Base-by-base conservation (phyloP, 2,888 invertebrate species). In the Eurytoma californica region DNA sequence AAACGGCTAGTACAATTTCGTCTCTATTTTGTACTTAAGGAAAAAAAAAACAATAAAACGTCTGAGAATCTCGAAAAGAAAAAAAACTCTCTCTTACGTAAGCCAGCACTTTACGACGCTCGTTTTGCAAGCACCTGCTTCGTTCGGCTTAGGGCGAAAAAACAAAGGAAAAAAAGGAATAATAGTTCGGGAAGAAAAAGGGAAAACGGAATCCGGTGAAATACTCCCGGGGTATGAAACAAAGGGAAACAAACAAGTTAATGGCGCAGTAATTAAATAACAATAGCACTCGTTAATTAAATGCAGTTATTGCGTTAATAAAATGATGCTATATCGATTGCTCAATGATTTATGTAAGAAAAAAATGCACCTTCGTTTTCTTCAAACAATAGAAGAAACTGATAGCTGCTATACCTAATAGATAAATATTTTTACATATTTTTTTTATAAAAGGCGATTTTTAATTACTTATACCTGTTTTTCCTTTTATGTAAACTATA, bases 11-110 rank as follows among this genome's bases (percentile, higher is more conserved):
- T 39, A 39, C 3, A 39, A 39, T 3, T 3, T 13, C 9, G 12
- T 18, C 47, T 67, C 47, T 67, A 28, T 67, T 67, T 67, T 16
- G n/a, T 24, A 39, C 39, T 39, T 39, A 39, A 39, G 24, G n/a
- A n/a, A n/a, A 39, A 39, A 39, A 39, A 39, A n/a, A 67, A 53
- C 67, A 28, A 16, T 7, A 67, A 67, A 16, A 14, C 51, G 24
- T 53, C 51, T 51, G 14, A 13, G 3, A 66, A 49, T 66, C 51
- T 66, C 51, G 39, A 63, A 47, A 63, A 28, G 61, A 61, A 61
- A 61, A 24, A 70, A 77, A 77, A 72, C 63, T 72, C 72, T 72
- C 73, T 72, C 73, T 77, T 65, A 66, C 49, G 58, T 66, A 67
- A 66, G 66, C 14, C 47, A 47, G 53, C 57, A 67, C 53, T 77